Percentiles rank a stretch among this genome's conserved stretches.
Evolutionary conservation across 2,113 vertebrate species (phyloP).

Genomic region (Hippocampus guttulatus): DNA sequence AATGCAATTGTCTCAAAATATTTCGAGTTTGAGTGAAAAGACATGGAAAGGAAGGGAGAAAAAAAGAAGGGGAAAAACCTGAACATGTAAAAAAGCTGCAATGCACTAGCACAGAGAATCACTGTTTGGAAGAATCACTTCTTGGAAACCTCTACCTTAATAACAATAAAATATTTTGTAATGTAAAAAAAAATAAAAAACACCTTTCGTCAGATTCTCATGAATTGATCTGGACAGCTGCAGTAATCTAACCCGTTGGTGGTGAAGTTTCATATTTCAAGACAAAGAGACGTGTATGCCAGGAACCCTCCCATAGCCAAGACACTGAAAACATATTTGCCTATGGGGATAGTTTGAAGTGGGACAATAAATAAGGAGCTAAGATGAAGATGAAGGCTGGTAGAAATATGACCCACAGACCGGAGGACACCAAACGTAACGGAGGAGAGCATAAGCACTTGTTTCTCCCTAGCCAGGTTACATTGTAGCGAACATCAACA

Average conservation of each 20-base stretch:
- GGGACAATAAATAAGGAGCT: slow-evolving; percentile 2
- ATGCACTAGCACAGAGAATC: neutral
- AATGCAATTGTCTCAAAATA: neutral
- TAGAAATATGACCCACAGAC: neutral
- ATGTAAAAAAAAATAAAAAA: slow-evolving; percentile 31
- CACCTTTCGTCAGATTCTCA: slow-evolving; percentile 21
- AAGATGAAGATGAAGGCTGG: slow-evolving; percentile 12
- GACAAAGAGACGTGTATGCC: slow-evolving; percentile 5
- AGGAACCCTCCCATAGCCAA: slow-evolving; percentile 13
- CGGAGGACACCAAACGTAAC: slow-evolving; percentile 4
- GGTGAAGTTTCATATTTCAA: slow-evolving; percentile 28
- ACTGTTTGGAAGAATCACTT: neutral
- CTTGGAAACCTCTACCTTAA: slow-evolving; percentile 44
- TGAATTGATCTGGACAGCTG: slow-evolving; percentile 31
- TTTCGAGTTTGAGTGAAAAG: too few species aligned
- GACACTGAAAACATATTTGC: slow-evolving; percentile 23
- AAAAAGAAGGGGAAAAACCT: neutral
- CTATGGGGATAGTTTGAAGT: slow-evolving; percentile 12
- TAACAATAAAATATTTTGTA: slow-evolving; percentile 34
- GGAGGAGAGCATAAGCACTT: slow-evolving; percentile 27
- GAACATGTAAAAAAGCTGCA: neutral
- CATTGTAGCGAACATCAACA: slow-evolving; percentile 21
- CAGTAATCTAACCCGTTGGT: slow-evolving; percentile 40
- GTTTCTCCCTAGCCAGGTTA: slow-evolving; percentile 19
- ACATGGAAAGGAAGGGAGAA: too few species aligned